Percentiles rank a stretch among this genome's conserved stretches.
phyloP scores from a whole-genome alignment of 2,113 vertebrate species.

The Chaetura pelagica region DNA sequence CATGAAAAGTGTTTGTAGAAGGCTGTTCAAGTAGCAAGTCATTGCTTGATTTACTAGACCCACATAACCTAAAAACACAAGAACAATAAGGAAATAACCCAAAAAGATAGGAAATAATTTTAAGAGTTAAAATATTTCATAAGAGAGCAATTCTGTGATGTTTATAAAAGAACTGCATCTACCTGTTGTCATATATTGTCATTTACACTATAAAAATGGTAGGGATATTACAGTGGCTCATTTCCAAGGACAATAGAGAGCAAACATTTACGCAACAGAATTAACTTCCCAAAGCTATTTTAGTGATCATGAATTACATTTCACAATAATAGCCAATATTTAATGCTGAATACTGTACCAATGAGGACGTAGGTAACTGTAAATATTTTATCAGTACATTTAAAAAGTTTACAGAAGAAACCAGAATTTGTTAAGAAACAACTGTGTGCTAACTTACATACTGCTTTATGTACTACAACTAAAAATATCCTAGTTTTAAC shows the following conservation, averaged over 20 bases:
- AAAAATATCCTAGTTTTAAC: not conserved
- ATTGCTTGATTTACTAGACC: slow-evolving; percentile 99
- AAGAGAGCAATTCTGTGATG: not conserved
- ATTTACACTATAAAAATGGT: not conserved
- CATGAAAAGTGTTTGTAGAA: slow-evolving; percentile 98
- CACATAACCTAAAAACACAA: slow-evolving; percentile 87
- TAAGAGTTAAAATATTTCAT: not conserved
- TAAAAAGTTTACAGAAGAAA: not conserved
- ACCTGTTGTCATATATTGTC: not conserved
- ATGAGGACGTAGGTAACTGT: not conserved
- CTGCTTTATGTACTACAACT: not conserved
- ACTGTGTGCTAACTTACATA: not conserved
- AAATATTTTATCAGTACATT: not conserved
- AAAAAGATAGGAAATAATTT: not conserved
- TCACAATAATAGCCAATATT: not conserved
- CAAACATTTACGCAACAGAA: not conserved
- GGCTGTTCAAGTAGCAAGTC: slow-evolving; percentile 99
- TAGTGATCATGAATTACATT: not conserved
- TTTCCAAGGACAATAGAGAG: not conserved
- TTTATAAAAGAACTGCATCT: not conserved
- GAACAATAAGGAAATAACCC: not conserved
- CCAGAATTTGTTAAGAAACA: not conserved
- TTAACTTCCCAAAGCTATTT: not conserved
- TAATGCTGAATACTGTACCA: not conserved
- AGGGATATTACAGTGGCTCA: not conserved